phyloP scores from a whole-genome alignment of 2,888 invertebrate species.

The Pterostichus niger region DNA sequence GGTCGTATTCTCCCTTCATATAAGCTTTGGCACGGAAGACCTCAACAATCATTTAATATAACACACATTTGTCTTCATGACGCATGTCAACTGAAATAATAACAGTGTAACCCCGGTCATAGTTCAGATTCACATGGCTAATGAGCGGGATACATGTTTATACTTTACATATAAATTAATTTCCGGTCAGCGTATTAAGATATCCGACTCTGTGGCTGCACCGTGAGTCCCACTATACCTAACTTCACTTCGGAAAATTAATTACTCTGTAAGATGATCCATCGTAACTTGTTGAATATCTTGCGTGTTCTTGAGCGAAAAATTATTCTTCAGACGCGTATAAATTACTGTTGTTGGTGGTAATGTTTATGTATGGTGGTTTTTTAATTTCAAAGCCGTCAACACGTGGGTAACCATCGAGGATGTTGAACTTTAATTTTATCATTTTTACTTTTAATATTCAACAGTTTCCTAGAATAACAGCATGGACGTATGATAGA shows the following conservation, averaged over 20 bases:
- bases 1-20: not conserved
- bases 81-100: slow-evolving; percentile 50
- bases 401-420: slow-evolving; percentile 8
- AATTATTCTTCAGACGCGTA: slow-evolving; percentile 47
- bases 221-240: slow-evolving; percentile 16
- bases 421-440: slow-evolving; percentile 22
- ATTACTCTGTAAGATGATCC: slow-evolving; percentile 57
- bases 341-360: slow-evolving; percentile 40
- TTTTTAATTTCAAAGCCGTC: slow-evolving; percentile 21
- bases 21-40: slow-evolving; percentile 33
- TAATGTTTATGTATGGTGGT: slow-evolving; percentile 44
- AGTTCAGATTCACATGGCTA: slow-evolving; percentile 59
- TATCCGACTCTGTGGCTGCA: slow-evolving; percentile 26
- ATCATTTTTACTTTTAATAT: not conserved
- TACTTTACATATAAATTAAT: slow-evolving; percentile 62
- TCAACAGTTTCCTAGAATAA: not conserved
- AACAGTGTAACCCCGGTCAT: slow-evolving; percentile 51
- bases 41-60: slow-evolving; percentile 61
- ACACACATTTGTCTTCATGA: slow-evolving; percentile 62
- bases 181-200: slow-evolving; percentile 58
- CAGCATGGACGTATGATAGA: no score
- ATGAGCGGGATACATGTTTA: slow-evolving; percentile 55
- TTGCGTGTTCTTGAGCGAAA: slow-evolving; percentile 54
- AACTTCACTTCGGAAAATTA: slow-evolving; percentile 33
- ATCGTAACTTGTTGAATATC: slow-evolving; percentile 47